Conservation (phyloP, 2,113 vertebrate species). For the Scopus umbretta region DNA sequence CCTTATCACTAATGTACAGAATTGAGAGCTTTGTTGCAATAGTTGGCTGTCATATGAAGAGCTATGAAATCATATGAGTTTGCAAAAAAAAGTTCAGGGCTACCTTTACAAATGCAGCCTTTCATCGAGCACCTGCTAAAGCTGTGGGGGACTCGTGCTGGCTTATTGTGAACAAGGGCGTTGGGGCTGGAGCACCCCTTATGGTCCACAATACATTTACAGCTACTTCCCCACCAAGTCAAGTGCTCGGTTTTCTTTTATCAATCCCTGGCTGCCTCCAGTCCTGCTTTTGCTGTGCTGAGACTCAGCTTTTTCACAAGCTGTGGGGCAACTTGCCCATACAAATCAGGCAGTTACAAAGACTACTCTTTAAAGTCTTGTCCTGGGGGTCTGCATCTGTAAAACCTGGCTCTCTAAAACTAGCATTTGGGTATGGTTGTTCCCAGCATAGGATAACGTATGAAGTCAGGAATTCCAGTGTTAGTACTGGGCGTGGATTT, state of each 20-base stretch:
- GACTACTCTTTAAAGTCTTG: not conserved
- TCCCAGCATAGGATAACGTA: not conserved
- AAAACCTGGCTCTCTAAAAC: not conserved
- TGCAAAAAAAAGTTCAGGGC: not conserved
- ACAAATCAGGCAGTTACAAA: not conserved
- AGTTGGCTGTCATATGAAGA: not conserved
- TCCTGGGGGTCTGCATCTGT: slow-evolving; percentile 40
- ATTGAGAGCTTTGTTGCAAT: not conserved
- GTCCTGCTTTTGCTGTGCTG: not conserved
- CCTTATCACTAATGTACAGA: not conserved
- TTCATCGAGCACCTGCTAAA: not conserved
- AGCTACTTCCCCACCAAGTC: not conserved
- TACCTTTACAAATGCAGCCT: not conserved
- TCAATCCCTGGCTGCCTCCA: not conserved
- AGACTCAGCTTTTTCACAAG: not conserved
- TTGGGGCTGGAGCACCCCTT: not conserved
- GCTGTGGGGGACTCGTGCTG: not conserved
- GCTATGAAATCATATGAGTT: not conserved
- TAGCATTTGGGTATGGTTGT: not conserved
- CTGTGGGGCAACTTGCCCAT: not conserved
- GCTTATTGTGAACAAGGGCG: not conserved
- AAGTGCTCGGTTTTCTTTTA: not conserved
- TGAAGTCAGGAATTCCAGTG: slow-evolving; percentile 5
- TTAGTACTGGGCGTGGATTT: not conserved
- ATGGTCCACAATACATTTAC: not conserved